phyloP scores from a whole-genome alignment of 2,888 invertebrate genomes.

The Drosophila phalerata region DNA sequence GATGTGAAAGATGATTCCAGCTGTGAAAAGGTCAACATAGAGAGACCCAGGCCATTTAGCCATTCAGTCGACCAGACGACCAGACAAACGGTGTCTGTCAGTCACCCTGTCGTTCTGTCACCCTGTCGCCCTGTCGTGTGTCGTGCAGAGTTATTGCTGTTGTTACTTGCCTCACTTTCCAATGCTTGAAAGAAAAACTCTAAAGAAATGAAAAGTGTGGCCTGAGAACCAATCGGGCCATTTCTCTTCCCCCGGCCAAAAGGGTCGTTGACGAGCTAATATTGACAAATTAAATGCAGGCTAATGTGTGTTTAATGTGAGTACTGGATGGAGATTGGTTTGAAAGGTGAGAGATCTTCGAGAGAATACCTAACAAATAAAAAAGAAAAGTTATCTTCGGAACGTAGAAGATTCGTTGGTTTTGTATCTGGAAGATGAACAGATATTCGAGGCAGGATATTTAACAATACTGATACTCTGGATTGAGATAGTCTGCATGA shows the following conservation, averaged over 20 bases:
- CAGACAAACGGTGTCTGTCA: conserved; percentile 37
- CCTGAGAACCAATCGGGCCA: conserved; percentile 66
- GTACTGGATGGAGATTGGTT: conserved; percentile 39
- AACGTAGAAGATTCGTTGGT: no score
- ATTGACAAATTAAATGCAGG: conserved; percentile 81
- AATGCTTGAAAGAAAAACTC: conserved; percentile 36
- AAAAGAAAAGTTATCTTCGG: background rate
- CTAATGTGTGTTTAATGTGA: conserved; percentile 78
- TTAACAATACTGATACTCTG: no score
- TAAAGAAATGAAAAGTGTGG: conserved; percentile 78
- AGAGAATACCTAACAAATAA: conserved; percentile 1
- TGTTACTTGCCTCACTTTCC: conserved; percentile 70
- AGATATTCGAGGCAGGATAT: no score
- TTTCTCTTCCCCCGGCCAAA: conserved; percentile 5
- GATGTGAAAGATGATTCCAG: conserved; percentile 77
- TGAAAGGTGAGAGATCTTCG: conserved; percentile 7
- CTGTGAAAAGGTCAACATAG: conserved; percentile 77
- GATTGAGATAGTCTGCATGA: no score
- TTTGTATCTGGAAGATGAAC: no score
- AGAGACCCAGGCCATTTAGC: conserved; percentile 62
- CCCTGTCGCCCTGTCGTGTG: conserved; percentile 46
- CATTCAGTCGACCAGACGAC: conserved; percentile 37
- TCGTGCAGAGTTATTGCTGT: conserved; percentile 70
- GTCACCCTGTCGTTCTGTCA: conserved; percentile 5
- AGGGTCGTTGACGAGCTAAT: conserved; percentile 57